These are phyloP conservation scores for Heteronetta atricapilla DNA, from an alignment of 2,113 vertebrate species.

Conservation along the genomic window DNA sequence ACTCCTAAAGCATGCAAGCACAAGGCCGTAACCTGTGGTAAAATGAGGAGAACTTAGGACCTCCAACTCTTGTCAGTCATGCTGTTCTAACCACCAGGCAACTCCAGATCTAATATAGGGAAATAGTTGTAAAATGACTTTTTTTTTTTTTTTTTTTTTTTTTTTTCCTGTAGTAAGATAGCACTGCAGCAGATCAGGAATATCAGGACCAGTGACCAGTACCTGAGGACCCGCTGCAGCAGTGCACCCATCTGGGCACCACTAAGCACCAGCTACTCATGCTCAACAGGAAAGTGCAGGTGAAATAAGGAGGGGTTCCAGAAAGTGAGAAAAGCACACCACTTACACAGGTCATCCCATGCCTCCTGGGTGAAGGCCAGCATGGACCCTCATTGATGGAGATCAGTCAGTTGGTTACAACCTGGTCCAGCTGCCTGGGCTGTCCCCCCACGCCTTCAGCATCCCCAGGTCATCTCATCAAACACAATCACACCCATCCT, in stretches of 20 bases:
- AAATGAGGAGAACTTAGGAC: not conserved
- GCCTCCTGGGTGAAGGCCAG: not conserved
- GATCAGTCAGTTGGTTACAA: not conserved
- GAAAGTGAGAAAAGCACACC: not conserved
- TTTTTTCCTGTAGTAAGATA: not conserved
- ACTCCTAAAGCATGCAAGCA: not conserved
- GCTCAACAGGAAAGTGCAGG: not conserved
- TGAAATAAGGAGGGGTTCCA: not conserved
- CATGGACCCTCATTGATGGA: not conserved
- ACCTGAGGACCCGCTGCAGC: fast-evolving
- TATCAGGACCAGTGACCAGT: fast-evolving
- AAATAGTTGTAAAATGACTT: not conserved
- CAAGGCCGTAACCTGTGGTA: not conserved
- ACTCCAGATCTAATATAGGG: not conserved
- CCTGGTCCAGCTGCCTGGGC: not conserved
- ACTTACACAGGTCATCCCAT: not conserved
- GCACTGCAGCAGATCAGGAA: not conserved
- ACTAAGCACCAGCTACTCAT: fast-evolving
- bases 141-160: no score
- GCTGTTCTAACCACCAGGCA: not conserved
- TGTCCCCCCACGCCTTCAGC: not conserved
- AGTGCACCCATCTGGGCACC: fast-evolving
- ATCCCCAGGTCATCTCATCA: not conserved
- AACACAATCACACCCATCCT: not conserved
- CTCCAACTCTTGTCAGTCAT: not conserved